Evolutionary conservation across 2,797 vertebrate species (phyloP).

Genomic region (Carduelis carduelis): DNA sequence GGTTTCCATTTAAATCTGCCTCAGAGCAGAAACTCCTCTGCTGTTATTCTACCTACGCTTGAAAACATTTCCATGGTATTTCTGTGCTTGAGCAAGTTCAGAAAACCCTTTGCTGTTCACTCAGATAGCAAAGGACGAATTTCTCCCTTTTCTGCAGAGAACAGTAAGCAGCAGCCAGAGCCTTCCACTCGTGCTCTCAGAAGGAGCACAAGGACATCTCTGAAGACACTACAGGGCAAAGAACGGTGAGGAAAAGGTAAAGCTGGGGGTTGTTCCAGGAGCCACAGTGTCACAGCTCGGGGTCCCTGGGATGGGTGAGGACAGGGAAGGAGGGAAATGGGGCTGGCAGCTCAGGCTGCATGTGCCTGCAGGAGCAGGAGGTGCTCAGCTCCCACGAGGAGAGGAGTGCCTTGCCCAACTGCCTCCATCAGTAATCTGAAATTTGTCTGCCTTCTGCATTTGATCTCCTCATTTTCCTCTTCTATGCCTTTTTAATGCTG

Average conservation of each 20-base stretch:
- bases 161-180: neutral
- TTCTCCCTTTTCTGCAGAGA: neutral
- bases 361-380: neutral
- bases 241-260: neutral
- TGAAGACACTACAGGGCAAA: neutral
- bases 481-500: constrained; percentile 33
- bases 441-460: constrained; percentile 10
- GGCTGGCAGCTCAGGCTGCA: neutral
- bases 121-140: neutral
- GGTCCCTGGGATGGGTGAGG: neutral
- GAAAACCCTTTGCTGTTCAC: neutral
- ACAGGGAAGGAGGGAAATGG: neutral
- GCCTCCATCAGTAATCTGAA: neutral
- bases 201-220: neutral
- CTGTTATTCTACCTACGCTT: neutral
- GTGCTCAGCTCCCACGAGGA: neutral
- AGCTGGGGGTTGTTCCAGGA: neutral
- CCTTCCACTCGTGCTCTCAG: neutral
- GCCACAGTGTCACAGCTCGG: neutral
- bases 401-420: neutral
- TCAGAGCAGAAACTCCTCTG: constrained; percentile 7
- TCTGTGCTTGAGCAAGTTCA: neutral
- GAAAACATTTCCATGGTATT: neutral
- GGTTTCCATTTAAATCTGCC: constrained; percentile 1
- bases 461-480: constrained; percentile 55